These are phyloP conservation scores for Isichthys henryi DNA, from an alignment of 2,113 vertebrate genomes.

Conservation along the genomic window DNA sequence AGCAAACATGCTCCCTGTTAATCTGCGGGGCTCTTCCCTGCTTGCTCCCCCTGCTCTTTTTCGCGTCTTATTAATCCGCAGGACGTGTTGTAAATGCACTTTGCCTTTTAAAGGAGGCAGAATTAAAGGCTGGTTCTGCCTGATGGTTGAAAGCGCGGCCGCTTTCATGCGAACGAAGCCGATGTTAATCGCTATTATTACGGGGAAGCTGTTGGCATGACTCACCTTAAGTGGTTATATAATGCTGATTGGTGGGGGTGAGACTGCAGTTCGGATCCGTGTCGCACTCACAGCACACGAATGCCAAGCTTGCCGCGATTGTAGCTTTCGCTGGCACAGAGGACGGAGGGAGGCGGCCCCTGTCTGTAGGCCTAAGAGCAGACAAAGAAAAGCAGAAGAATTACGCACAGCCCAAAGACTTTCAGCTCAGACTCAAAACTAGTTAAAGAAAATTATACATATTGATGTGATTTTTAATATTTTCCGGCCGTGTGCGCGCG, in stretches of 20 bases:
- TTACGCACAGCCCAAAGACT: not conserved
- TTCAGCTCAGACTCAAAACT: not conserved
- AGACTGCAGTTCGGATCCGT: not conserved
- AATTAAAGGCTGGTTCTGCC: slow-evolving; percentile 1
- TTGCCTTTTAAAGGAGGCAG: not conserved
- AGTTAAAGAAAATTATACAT: not conserved
- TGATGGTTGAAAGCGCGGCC: not conserved
- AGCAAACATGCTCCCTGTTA: not conserved
- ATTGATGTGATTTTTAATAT: not conserved
- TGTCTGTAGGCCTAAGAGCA: not conserved
- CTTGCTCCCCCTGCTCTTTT: not conserved
- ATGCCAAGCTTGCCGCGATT: slow-evolving; percentile 11
- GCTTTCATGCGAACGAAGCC: not conserved
- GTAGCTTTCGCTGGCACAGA: slow-evolving; percentile 12
- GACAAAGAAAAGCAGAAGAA: not conserved
- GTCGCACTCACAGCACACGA: not conserved
- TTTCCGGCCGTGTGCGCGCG: not conserved
- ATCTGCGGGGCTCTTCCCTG: not conserved
- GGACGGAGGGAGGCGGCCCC: not conserved
- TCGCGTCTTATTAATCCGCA: not conserved
- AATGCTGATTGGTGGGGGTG: not conserved
- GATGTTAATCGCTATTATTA: not conserved
- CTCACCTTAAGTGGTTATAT: slow-evolving; percentile 10
- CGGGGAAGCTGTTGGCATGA: not conserved
- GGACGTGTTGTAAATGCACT: slow-evolving; percentile 2